Evolutionary conservation across 2,888 invertebrate species (phyloP).

Genomic region (Sympetrum striolatum): DNA sequence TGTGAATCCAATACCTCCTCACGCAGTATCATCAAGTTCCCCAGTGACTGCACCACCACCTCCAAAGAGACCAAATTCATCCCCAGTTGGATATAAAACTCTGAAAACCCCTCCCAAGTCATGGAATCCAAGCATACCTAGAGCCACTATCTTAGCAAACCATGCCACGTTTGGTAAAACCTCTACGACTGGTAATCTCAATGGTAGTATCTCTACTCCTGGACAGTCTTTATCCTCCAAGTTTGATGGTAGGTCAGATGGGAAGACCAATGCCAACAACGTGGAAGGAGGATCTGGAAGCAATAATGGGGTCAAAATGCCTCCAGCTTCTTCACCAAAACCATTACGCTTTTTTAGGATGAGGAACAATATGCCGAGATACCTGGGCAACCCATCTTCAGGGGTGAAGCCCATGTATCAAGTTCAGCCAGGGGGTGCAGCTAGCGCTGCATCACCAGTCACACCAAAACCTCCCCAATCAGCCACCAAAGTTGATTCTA

Average conservation of each 20-base stretch:
- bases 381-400: conserved; percentile 66
- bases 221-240: conserved; percentile 46
- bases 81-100: conserved; percentile 63
- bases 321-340: conserved; percentile 52
- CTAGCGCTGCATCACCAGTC: conserved; percentile 53
- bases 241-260: conserved; percentile 45
- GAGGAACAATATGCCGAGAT: conserved; percentile 63
- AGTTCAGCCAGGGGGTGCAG: conserved; percentile 57
- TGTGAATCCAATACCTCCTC: not conserved
- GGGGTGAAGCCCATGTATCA: conserved; percentile 69
- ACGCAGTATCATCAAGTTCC: not conserved
- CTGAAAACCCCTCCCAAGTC: conserved; percentile 66
- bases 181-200: conserved; percentile 49
- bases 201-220: conserved; percentile 48
- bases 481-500: not conserved
- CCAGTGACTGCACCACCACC: not conserved
- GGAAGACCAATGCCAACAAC: not conserved
- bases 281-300: conserved; percentile 15
- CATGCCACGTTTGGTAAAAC: conserved; percentile 53
- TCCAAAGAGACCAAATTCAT: conserved; percentile 47
- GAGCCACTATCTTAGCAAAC: conserved; percentile 57
- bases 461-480: conserved; percentile 3
- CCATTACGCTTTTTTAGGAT: conserved; percentile 68
- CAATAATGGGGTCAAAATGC: conserved; percentile 46
- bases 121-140: conserved; percentile 68